Percentiles rank a stretch among this genome's conserved stretches.
phyloP scores from a whole-genome alignment of 2,888 invertebrate genomes.

The Sesia apiformis region DNA sequence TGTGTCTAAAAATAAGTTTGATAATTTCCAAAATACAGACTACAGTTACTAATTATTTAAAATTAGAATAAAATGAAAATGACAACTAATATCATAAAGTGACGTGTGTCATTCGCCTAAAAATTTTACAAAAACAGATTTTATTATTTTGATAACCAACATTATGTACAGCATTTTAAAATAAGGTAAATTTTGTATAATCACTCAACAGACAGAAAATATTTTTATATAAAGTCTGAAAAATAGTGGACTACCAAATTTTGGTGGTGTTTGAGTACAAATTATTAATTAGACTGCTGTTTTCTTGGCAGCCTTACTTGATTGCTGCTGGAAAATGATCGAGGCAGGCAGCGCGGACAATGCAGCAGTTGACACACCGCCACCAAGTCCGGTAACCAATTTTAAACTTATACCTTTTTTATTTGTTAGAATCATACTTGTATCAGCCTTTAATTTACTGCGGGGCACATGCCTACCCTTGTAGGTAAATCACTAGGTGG shows the following conservation, averaged over 20 bases:
- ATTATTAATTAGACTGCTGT: slow-evolving; percentile 1
- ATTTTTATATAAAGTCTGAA: too few species aligned
- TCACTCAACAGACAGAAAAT: neutral
- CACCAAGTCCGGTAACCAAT: slow-evolving; percentile 23
- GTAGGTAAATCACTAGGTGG: too few species aligned
- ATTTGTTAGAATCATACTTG: too few species aligned
- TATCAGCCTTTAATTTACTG: too few species aligned
- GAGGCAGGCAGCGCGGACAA: slow-evolving; percentile 51
- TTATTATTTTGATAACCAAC: slow-evolving; percentile 50
- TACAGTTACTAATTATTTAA: slow-evolving; percentile 20
- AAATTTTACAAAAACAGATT: slow-evolving; percentile 57
- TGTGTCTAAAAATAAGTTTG: too few species aligned
- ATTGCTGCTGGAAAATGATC: slow-evolving; percentile 48
- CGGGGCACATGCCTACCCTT: too few species aligned
- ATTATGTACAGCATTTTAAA: slow-evolving; percentile 50
- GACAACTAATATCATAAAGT: slow-evolving; percentile 27
- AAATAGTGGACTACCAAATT: too few species aligned
- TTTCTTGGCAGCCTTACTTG: slow-evolving; percentile 17
- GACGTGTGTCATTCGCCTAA: slow-evolving; percentile 54
- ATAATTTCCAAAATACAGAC: too few species aligned
- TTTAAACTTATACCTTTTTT: neutral
- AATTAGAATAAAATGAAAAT: slow-evolving; percentile 30
- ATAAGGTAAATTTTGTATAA: slow-evolving; percentile 34
- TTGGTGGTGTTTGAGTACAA: neutral
- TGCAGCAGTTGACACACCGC: slow-evolving; percentile 29